phyloP scores from a whole-genome alignment of 2,888 invertebrate genomes.

The Cantharis lateralis region DNA sequence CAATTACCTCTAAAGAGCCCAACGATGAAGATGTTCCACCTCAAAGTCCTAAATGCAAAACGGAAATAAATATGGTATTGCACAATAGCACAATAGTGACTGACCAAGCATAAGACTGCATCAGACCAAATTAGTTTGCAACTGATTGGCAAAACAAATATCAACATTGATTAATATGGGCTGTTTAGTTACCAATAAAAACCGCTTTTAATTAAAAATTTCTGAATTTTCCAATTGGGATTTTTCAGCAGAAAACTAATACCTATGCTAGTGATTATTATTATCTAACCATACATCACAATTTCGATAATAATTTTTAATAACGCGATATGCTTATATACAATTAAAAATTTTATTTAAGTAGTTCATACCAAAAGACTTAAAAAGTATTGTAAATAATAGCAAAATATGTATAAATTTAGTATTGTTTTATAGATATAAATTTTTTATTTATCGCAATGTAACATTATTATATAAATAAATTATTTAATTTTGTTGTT shows the following conservation, averaged over 20 bases:
- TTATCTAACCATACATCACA: background rate
- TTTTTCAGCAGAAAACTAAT: background rate
- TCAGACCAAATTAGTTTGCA: background rate
- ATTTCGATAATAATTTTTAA: background rate
- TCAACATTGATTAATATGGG: background rate
- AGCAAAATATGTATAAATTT: background rate
- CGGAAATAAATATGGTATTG: conserved; percentile 26
- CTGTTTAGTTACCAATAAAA: background rate
- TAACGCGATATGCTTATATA: background rate
- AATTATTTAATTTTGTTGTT: background rate
- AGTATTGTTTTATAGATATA: background rate
- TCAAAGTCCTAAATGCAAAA: conserved; percentile 26
- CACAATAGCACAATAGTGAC: background rate
- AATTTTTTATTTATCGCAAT: background rate
- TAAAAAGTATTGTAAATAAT: background rate
- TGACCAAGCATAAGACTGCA: background rate
- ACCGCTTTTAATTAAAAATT: background rate
- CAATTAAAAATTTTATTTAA: background rate
- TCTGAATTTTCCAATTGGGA: background rate
- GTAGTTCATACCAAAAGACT: background rate
- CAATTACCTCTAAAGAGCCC: background rate
- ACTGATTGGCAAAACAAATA: background rate
- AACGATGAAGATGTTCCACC: conserved; percentile 3
- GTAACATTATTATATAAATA: background rate
- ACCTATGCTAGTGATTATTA: background rate